These are phyloP conservation scores for Chromis chromis DNA, from an alignment of 2,797 vertebrate genomes.

Conservation along the genomic window DNA sequence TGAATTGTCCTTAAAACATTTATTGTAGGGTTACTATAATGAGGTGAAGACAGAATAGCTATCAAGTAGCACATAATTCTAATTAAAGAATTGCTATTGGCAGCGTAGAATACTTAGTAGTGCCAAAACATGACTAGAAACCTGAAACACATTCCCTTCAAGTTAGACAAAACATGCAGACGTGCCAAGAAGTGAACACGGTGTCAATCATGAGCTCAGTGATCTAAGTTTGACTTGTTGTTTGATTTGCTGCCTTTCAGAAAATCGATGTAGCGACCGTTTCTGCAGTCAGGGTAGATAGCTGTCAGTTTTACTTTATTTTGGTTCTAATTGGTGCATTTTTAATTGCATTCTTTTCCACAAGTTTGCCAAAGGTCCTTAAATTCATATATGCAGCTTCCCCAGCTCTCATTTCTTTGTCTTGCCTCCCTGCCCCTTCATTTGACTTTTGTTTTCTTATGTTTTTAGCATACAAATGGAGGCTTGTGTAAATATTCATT, in stretches of 20 bases:
- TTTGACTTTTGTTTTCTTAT: conserved; percentile 34
- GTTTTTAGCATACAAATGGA: conserved; percentile 62
- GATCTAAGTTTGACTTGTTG: conserved; percentile 14
- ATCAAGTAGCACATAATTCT: conserved; percentile 9
- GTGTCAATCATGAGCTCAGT: conserved; percentile 1
- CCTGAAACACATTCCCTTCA: conserved; percentile 6
- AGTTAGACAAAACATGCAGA: conserved; percentile 14
- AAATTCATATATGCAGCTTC: not conserved
- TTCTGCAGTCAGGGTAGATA: not conserved
- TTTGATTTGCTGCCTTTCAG: not conserved
- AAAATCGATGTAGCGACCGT: not conserved
- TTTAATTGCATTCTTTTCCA: not conserved
- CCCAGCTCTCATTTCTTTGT: not conserved
- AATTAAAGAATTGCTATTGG: conserved; percentile 30
- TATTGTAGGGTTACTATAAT: not conserved
- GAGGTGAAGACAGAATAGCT: not conserved
- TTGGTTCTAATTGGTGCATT: not conserved
- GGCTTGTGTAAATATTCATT: conserved; percentile 65
- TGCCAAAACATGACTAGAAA: conserved; percentile 20
- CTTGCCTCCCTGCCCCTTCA: not conserved
- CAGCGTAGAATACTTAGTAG: not conserved
- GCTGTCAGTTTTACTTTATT: not conserved
- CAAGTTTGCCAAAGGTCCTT: not conserved
- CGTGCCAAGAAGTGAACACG: conserved; percentile 12
- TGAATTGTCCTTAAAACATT: not conserved